Conservation (phyloP, 2,797 vertebrate genomes). For the Macrochelys suwanniensis region DNA sequence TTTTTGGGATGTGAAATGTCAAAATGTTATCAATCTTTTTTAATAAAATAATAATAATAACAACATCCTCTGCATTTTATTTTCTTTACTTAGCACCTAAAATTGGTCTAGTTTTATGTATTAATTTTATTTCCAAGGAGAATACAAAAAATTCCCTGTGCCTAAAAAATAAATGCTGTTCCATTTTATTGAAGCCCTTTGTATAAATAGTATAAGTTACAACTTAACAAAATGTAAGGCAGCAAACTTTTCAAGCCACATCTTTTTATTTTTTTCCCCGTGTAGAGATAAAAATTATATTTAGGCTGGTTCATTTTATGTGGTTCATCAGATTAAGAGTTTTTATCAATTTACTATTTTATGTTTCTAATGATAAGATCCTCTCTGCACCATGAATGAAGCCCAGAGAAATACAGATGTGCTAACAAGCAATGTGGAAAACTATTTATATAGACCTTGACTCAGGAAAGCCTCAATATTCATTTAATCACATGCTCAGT, state of each 20-base stretch:
- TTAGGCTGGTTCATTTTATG: conserved; percentile 44
- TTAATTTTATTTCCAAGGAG: conserved; percentile 24
- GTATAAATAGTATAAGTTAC: conserved; percentile 44
- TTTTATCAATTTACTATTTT: conserved; percentile 61
- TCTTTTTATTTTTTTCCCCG: not conserved
- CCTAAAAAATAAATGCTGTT: conserved; percentile 43
- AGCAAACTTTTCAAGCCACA: conserved; percentile 56
- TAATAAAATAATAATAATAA: conserved; percentile 27
- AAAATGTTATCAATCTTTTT: not conserved
- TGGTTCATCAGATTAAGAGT: conserved; percentile 68
- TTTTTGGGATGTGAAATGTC: not conserved
- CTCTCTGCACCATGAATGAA: conserved; percentile 42
- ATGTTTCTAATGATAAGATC: conserved; percentile 42
- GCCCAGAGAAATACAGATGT: conserved; percentile 46
- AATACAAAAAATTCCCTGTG: conserved; percentile 30
- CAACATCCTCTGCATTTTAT: conserved; percentile 44
- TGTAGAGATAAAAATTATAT: conserved; percentile 55
- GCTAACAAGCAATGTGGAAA: conserved; percentile 51
- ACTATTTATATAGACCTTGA: conserved; percentile 6
- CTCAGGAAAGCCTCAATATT: conserved; percentile 49
- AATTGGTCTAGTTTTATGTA: conserved; percentile 27
- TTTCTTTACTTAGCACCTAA: conserved; percentile 35
- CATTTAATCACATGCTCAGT: conserved; percentile 69
- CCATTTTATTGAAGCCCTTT: conserved; percentile 18
- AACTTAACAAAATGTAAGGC: conserved; percentile 45